Base-by-base conservation (phyloP, 92 coral and sea anemone species). In the Epizoanthus illoricatus region DNA sequence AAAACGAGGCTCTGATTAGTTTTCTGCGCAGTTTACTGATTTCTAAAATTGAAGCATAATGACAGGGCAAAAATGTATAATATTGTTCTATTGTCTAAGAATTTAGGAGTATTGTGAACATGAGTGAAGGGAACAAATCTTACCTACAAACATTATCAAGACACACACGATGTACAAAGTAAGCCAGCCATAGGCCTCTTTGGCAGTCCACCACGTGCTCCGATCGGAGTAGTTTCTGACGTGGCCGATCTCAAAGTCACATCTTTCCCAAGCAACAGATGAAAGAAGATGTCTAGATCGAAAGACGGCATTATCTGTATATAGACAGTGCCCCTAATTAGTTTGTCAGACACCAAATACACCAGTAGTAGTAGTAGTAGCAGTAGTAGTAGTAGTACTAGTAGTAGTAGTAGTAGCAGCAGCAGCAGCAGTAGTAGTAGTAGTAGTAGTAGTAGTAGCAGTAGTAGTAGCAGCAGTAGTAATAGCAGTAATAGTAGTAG, bases 81-180 rank as follows among this genome's bases (percentile, higher is more conserved):
- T 28, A 28, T 28, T 28, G 36, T 52, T 52, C 56, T 52, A 52
- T 52, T 52, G 56, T 52, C 64, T 54, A 73, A 4, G 24, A 43
- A 72, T 45, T 43, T 81, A 24, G 73, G 69, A 23, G 39, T 47
- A 72, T 5, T 7, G 49, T 43, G 8, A 45, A 45, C 20, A 65
- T 39, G 40, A 62, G 9, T 15, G 55, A 75, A n/a, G 56, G 40
- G 7, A 75, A 18, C 15, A n/a, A 40, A 1, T 13, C 88, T 84
- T 88, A 96, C 99, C 99, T 71, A 96, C 85, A 79, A 96, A 96
- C 71, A 96, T 96, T 69, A 94, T 87, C 23, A 96, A 86, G 69
- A 96, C 79, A 49, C 88, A 80, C 69, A 90, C 85, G 65, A 96
- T 79, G 83, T 96, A 91, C 55, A 96, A 75, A 42, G 85, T 84